phyloP scores from a whole-genome alignment of 2,113 vertebrate genomes.

The Myodes glareolus region DNA sequence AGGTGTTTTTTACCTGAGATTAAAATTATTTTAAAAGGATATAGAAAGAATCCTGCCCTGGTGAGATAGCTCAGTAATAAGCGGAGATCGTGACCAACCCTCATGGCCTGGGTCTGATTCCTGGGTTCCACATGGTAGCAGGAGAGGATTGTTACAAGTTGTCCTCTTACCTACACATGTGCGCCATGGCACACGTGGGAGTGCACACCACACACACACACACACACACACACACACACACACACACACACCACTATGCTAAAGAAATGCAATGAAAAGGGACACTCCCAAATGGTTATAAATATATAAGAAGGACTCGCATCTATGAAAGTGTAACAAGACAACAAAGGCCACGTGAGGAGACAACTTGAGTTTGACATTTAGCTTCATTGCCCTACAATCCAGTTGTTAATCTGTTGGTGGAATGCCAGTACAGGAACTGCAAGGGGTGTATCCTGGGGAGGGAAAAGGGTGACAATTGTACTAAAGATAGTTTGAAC shows the following conservation, averaged over 20 bases:
- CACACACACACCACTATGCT: neutral
- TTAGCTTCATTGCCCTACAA: neutral
- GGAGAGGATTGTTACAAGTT: neutral
- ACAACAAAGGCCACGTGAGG: neutral
- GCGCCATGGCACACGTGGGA: neutral
- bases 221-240: neutral
- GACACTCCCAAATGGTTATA: neutral
- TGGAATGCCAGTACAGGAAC: neutral
- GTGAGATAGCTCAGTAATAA: neutral
- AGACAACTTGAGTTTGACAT: neutral
- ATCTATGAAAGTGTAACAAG: neutral
- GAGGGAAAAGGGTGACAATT: rapidly evolving
- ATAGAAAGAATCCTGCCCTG: neutral
- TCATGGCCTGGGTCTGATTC: neutral
- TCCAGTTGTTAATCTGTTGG: neutral
- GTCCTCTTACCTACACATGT: too few species aligned
- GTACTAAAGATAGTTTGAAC: neutral
- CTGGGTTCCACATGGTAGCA: neutral
- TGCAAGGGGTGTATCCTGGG: neutral
- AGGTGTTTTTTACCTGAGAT: neutral
- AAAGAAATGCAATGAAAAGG: neutral
- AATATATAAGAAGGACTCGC: neutral
- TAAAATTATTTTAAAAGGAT: neutral
- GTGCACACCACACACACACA: too few species aligned
- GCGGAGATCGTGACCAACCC: neutral